A percentile compares a stretch with the other conserved stretches of the same genome.
phyloP scores from a whole-genome alignment of 2,797 vertebrate genomes.

The Coilia nasus region DNA sequence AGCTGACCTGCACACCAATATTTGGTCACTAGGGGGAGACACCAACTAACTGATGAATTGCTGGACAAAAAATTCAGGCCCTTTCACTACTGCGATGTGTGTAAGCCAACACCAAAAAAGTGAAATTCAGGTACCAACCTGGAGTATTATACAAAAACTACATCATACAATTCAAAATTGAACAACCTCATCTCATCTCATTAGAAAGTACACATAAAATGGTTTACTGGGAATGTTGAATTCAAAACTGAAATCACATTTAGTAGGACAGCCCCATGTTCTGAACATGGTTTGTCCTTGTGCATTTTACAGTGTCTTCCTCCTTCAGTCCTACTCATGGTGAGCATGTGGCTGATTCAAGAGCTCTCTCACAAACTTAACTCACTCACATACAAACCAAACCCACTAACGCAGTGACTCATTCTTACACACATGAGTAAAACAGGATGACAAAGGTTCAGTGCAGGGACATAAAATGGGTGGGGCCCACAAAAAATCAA shows the following conservation, averaged over 20 bases:
- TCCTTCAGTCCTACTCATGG: not conserved
- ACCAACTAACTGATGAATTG: slow-evolving; percentile 12
- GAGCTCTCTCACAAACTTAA: not conserved
- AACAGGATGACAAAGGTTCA: not conserved
- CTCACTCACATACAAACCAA: not conserved
- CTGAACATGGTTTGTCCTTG: no score
- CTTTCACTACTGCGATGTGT: not conserved
- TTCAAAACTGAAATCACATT: not conserved
- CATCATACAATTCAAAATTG: no score
- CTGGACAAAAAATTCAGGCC: not conserved
- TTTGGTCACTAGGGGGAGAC: not conserved
- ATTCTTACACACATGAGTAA: not conserved
- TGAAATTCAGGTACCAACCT: not conserved
- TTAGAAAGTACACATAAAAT: not conserved
- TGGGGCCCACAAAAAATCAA: no score
- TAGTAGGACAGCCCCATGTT: not conserved
- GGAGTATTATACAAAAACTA: not conserved
- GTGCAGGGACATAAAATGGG: not conserved
- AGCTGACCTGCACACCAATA: not conserved
- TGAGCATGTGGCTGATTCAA: not conserved
- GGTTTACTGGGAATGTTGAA: no score
- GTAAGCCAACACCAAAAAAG: not conserved
- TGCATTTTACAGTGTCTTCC: not conserved
- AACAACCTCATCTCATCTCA: not conserved
- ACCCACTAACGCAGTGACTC: not conserved